Conservation (phyloP, 2,113 vertebrate genomes). For the Anthoscopus minutus region DNA sequence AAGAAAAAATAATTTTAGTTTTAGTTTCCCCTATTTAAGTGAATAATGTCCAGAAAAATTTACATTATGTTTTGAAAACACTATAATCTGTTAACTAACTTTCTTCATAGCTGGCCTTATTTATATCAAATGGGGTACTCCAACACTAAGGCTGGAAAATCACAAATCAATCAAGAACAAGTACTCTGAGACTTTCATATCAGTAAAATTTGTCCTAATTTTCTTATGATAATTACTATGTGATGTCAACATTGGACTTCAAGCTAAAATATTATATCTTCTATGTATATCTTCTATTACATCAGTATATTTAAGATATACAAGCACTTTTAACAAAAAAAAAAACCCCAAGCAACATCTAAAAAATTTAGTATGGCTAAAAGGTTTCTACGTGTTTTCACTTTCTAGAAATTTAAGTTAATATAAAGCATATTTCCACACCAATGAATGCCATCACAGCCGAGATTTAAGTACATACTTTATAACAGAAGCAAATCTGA, state of each 20-base stretch:
- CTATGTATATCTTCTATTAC: neutral
- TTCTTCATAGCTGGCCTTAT: neutral
- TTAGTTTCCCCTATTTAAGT: neutral
- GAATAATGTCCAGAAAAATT: neutral
- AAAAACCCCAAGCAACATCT: neutral
- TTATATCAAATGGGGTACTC: neutral
- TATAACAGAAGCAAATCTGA: conserved; percentile 11
- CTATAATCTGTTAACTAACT: neutral
- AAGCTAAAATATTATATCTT: neutral
- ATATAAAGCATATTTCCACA: neutral
- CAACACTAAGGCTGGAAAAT: neutral
- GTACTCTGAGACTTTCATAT: neutral
- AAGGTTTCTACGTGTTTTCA: neutral
- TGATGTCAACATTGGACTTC: neutral
- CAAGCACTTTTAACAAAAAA: neutral
- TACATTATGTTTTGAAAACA: neutral
- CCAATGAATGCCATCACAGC: neutral
- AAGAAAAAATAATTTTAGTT: neutral
- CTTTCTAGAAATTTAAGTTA: conserved; percentile 9
- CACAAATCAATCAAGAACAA: neutral
- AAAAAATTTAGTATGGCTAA: neutral
- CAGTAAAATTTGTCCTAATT: neutral
- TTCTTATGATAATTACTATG: neutral
- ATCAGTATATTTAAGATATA: neutral
- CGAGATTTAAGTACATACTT: neutral